phyloP scores from a whole-genome alignment of 1,140 invertebrate genomes.

The Drosophila saltans region DNA sequence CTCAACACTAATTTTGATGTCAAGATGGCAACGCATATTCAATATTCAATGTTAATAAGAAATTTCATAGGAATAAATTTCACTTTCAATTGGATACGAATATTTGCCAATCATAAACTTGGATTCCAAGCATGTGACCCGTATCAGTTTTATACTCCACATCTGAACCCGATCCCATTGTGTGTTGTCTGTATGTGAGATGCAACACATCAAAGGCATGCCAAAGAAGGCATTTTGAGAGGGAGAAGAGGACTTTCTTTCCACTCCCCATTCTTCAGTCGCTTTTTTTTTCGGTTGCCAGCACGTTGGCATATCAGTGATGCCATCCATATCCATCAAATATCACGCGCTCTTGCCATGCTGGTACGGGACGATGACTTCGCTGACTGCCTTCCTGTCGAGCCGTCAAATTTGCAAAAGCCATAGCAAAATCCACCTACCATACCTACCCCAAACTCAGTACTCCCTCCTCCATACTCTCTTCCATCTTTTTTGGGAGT shows the following conservation, averaged over 20 bases:
- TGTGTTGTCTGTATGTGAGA: conserved; percentile 56
- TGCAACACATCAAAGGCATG: conserved; percentile 62
- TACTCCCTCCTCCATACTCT: not conserved
- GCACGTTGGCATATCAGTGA: conserved; percentile 75
- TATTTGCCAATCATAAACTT: conserved; percentile 42
- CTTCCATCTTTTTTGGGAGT: not conserved
- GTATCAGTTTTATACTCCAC: conserved; percentile 38
- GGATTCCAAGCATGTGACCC: conserved; percentile 24
- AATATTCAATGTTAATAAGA: not conserved
- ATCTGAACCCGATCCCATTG: conserved; percentile 40
- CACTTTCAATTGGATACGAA: not conserved
- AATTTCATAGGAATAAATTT: not conserved
- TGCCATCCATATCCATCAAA: conserved; percentile 81
- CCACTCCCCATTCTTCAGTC: conserved; percentile 33
- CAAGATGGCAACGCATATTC: not conserved
- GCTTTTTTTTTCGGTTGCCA: conserved; percentile 46
- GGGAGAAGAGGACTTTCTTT: not conserved
- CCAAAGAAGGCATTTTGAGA: conserved; percentile 1
- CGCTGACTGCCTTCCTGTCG: conserved; percentile 40
- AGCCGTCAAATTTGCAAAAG: conserved; percentile 58
- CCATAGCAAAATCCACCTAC: conserved; percentile 5
- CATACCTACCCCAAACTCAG: not conserved
- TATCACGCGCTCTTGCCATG: conserved; percentile 60
- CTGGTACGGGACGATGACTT: conserved; percentile 17
- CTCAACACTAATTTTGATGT: not conserved